Evolutionary conservation across 2,113 vertebrate species (phyloP), one percentile per base, ranked within the genome.

Genomic region (Pseudolaguvia tuberculata): DNA sequence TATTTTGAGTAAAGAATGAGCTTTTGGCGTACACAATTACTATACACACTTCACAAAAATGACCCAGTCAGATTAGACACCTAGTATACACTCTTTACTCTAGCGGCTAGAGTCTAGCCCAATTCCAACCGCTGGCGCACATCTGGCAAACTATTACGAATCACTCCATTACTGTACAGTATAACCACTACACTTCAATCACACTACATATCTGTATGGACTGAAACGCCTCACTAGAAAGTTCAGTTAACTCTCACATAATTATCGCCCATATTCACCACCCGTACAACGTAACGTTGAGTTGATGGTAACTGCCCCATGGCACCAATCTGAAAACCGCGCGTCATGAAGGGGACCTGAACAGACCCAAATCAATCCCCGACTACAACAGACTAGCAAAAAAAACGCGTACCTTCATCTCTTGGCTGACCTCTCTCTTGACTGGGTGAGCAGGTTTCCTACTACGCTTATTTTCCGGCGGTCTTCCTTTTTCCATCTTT

Each of bases 401-500:
- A 17, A n/a, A 62, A 2, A 12, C 52, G 31, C 89, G 84, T 89
- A 98, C 96, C 95, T 97, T 96, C 95, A 98, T 96, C 88, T 98
- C 96, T 83, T 95, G 93, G 80, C 94, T 96, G 87, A 96, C 95
- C 88, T 95, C 95, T 85, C 95, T 92, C 83, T 96, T 95, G 65
- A 98, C 92, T 1, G 96, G 96, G 86, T 93, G 94, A 82, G 94
- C 93, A 85, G 93, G 93, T 86, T 95, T 95, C 88, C 96, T 94
- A 90, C 96, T 97, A 85, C 96, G 90, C 88, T 98, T 98, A 90
- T 93, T 95, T 95, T 98, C 95, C 74, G 95, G 93, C 73, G 95
- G 93, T 94, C 94, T 94, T 84, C 93, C 94, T 89, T 94, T 96
- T 90, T 97, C 96, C 94, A 95, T 96, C 92, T 95, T 94, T 93